Evolutionary conservation across 2,113 vertebrate genomes (phyloP).

Genomic region (Dermatemys mawii): DNA sequence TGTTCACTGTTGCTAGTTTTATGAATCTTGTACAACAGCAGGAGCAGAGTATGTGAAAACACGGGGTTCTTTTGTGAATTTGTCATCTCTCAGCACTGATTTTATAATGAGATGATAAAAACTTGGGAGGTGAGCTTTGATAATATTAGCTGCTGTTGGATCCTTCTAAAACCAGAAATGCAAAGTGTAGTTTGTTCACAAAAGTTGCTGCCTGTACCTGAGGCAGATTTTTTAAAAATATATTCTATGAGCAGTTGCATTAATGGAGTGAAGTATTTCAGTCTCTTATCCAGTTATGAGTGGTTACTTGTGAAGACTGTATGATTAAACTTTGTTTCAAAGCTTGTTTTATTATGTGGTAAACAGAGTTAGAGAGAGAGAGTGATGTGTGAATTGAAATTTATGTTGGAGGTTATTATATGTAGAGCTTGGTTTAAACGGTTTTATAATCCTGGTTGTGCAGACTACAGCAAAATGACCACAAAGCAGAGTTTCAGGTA

Average conservation of each 20-base stretch:
- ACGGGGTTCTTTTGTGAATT: constrained; percentile 23
- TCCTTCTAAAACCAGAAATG: constrained; percentile 14
- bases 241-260: not conserved
- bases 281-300: constrained; percentile 15
- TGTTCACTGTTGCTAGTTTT: not conserved
- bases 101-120: constrained; percentile 26
- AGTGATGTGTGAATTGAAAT: constrained; percentile 2
- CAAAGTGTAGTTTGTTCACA: constrained; percentile 21
- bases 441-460: not conserved
- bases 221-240: constrained; percentile 3
- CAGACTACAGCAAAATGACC: not conserved
- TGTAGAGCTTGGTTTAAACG: not conserved
- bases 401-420: not conserved
- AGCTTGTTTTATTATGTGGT: not conserved
- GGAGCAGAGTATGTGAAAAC: constrained; percentile 45
- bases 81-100: constrained; percentile 34
- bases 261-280: not conserved
- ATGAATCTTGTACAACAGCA: constrained; percentile 50
- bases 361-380: not conserved
- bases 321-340: not conserved
- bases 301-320: not conserved
- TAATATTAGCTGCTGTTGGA: constrained; percentile 15
- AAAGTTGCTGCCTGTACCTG: not conserved
- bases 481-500: not conserved
- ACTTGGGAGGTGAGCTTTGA: constrained; percentile 53